Conservation (phyloP, 2,113 vertebrate genomes). For the Sclerurus mexicanus region DNA sequence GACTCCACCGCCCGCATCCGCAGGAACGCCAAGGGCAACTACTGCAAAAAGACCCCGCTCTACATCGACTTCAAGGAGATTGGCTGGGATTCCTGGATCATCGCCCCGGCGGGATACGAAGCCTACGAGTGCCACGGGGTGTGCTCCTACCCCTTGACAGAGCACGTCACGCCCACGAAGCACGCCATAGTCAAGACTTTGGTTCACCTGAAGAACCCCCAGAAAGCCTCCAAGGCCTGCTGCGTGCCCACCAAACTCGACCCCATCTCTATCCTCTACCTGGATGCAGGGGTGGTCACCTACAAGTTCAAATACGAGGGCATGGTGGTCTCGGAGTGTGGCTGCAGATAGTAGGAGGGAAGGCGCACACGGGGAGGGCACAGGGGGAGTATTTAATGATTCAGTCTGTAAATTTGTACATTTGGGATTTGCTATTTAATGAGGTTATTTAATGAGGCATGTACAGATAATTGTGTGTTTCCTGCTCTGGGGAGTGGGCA, state of each 20-base stretch:
- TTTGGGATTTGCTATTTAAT: conserved; percentile 80
- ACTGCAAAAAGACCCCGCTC: conserved; percentile 90
- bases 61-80: conserved; percentile 98
- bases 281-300: conserved; percentile 94
- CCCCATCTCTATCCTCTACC: conserved; percentile 94
- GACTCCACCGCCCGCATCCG: conserved; percentile 90
- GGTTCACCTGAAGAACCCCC: conserved; percentile 89
- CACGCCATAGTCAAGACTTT: conserved; percentile 95
- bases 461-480: conserved; percentile 72
- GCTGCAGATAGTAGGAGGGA: conserved; percentile 89
- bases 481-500: conserved; percentile 38
- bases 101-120: conserved; percentile 90
- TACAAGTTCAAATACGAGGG: conserved; percentile 98
- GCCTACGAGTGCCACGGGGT: conserved; percentile 91
- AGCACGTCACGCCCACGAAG: conserved; percentile 93
- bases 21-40: conserved; percentile 93
- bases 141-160: conserved; percentile 90
- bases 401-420: conserved; percentile 82
- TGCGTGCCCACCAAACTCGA: conserved; percentile 96
- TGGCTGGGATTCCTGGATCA: conserved; percentile 98
- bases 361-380: background rate
- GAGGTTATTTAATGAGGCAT: conserved; percentile 81
- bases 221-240: conserved; percentile 89
- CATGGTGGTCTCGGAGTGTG: conserved; percentile 96
- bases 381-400: conserved; percentile 72